Conservation (phyloP, 2,797 vertebrate genomes). For the Monodelphis domestica region DNA sequence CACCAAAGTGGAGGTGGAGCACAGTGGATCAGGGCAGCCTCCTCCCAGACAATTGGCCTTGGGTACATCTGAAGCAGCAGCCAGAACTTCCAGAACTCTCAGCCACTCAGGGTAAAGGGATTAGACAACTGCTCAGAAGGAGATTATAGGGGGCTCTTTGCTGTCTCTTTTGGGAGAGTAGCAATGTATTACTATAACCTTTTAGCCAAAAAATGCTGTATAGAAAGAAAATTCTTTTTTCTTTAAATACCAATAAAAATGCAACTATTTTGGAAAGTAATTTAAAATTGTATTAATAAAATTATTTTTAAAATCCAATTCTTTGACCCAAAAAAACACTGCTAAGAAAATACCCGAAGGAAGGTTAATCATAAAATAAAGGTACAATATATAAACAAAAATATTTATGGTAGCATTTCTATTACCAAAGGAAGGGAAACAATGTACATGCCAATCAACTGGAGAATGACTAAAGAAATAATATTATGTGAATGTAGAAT, state of each 20-base stretch:
- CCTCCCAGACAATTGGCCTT: too few relatives aligned
- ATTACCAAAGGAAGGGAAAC: background rate
- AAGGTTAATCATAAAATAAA: background rate
- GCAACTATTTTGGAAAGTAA: background rate
- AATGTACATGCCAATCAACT: background rate
- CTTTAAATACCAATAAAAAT: background rate
- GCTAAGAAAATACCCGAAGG: background rate
- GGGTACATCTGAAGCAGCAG: too few relatives aligned
- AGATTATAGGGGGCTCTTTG: too few relatives aligned
- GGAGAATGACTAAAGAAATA: background rate
- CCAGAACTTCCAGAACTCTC: too few relatives aligned
- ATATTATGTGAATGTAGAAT: background rate
- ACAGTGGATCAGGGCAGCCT: too few relatives aligned
- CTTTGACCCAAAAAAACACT: background rate
- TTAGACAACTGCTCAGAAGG: too few relatives aligned
- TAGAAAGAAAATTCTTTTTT: background rate
- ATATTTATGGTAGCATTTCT: background rate
- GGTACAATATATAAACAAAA: background rate
- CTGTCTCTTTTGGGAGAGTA: background rate
- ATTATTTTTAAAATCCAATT: background rate
- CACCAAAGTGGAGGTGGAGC: too few relatives aligned
- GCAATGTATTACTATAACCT: background rate
- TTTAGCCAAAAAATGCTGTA: background rate
- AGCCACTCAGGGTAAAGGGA: too few relatives aligned
- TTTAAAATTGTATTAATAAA: background rate